A percentile compares a stretch with the other conserved stretches of the same genome.
These are phyloP conservation scores for Epistrophe grossulariae DNA, from an alignment of 2,888 invertebrate genomes.

Conservation along the genomic window DNA sequence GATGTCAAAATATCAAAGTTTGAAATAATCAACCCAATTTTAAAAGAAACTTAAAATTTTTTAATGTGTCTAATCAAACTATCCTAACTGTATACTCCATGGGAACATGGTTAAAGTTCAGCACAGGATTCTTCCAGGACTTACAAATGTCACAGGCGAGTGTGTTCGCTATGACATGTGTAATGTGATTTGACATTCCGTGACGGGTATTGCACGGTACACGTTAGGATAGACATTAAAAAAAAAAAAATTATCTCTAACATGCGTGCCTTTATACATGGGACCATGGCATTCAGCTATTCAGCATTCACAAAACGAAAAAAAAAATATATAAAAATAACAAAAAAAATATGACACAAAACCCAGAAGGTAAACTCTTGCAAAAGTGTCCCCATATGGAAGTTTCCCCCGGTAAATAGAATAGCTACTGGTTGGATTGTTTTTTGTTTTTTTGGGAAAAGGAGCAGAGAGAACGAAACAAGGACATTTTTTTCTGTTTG, in stretches of 20 bases:
- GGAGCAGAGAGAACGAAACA: neutral
- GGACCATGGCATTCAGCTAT: slow-evolving; percentile 50
- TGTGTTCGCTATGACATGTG: slow-evolving; percentile 71
- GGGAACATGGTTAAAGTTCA: slow-evolving; percentile 36
- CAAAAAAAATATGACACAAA: slow-evolving; percentile 31
- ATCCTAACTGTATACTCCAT: neutral
- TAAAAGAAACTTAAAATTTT: too few relatives aligned
- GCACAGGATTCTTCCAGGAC: slow-evolving; percentile 26
- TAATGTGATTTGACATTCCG: slow-evolving; percentile 75
- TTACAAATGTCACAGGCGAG: slow-evolving; percentile 55
- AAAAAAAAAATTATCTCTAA: slow-evolving; percentile 43
- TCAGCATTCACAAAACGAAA: slow-evolving; percentile 22
- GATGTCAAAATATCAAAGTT: too few relatives aligned
- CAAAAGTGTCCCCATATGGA: slow-evolving; percentile 67
- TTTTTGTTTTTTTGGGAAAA: neutral
- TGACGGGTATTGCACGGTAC: slow-evolving; percentile 76
- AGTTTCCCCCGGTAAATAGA: neutral
- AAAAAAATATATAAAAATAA: slow-evolving; percentile 16
- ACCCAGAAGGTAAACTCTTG: slow-evolving; percentile 36
- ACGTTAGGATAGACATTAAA: slow-evolving; percentile 56
- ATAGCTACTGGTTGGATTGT: neutral
- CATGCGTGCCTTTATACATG: slow-evolving; percentile 65
- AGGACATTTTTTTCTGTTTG: slow-evolving; percentile 63
- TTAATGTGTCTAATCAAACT: neutral
- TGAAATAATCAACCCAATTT: too few relatives aligned